Base-by-base conservation (phyloP, 2,888 invertebrate species). In the Icerya purchasi region DNA sequence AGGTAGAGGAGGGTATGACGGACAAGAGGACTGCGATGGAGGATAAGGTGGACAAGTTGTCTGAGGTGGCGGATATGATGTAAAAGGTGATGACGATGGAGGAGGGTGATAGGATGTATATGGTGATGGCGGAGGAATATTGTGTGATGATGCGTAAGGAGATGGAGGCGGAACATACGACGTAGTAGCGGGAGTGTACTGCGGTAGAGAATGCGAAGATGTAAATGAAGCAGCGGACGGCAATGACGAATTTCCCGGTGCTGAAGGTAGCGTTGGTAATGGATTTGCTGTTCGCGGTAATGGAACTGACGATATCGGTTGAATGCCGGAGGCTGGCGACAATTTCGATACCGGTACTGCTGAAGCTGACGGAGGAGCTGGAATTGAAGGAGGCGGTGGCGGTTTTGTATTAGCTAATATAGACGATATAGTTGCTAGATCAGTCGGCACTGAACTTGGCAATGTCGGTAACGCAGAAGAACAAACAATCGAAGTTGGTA, bases 171-270 rank as follows among this genome's bases (percentile, higher is more conserved):
- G n/a, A 22, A 54, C 21, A n/a, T n/a, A 10, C 22, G 14, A 20
- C 25, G 36, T 20, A 2, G 53, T 49, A 56, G 53, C 19, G 58
- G 59, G 56, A 59, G 57, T 51, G 58, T 49, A 54, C 22, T 50
- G 36, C 20, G 60, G 49, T 22, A 58, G 60, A 53, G 57, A 56
- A 56, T 53, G 25, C 24, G 58, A 21, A 21, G 60, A 2, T 10
- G 53, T 53, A 20, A 10, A 59, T 3, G 49, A 36, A 1, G 36
- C 55, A 51, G 59, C 3, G 14, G 21, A 14, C 49, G 19, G 8
- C 3, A 50, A 21, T 54, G 8, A 25, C 14, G 49, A 22, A 58
- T 22, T 53, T 53, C 53, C 18, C 21, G n/a, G n/a, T n/a, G n/a
- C n/a, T n/a, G n/a, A n/a, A n/a, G n/a, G n/a, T n/a, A n/a, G n/a